Evolutionary conservation across 1,140 invertebrate genomes (phyloP), one percentile per base, ranked within the genome.

Genomic region (Meloidogyne hapla): DNA sequence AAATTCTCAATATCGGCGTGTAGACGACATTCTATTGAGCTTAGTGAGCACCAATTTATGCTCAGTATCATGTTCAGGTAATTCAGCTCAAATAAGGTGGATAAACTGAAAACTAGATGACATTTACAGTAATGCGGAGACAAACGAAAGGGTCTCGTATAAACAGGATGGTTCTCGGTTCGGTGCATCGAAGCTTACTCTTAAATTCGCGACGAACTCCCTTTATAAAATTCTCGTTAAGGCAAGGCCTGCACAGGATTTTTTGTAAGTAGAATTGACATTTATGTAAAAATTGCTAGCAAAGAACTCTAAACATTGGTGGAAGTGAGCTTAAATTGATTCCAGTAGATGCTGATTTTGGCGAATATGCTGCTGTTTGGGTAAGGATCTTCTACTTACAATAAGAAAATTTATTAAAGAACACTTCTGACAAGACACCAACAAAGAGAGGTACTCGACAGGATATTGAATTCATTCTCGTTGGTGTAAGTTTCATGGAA

Each of bases 101-200:
- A 33, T 33, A 33, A 21, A 75, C 69, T 21, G 15, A 8, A 42
- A 21, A 40, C 33, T 78, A 38, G 38, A 23, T 72, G n/a, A 72
- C 28, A 23, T 56, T 73, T 73, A 77, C 40, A 80, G 80, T 28
- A 81, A 80, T 56, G 69, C 64, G 8, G 75, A 80, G 1, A 80
- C 28, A 15, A 56, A 78, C 48, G 79, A 81, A 23, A 15, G 21
- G 61, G 78, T 81, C 18, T 75, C 79, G 18, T 80, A 79, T 63
- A 80, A 80, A 68, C 79, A 81, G 33, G 79, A 80, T 66, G 79
- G 79, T 21, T 62, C 45, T 15, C 65, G 79, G 2, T 80, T 80
- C 69, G 79, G 61, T 25, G 69, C 79, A 2, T 80, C 79, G 13
- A 56, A 66, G 28, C 33, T 64, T 40, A 80, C 79, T 2, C 64